Evolutionary conservation across 2,113 vertebrate genomes (phyloP), one percentile per base, ranked within the genome.

Genomic region (Centrocercus urophasianus): DNA sequence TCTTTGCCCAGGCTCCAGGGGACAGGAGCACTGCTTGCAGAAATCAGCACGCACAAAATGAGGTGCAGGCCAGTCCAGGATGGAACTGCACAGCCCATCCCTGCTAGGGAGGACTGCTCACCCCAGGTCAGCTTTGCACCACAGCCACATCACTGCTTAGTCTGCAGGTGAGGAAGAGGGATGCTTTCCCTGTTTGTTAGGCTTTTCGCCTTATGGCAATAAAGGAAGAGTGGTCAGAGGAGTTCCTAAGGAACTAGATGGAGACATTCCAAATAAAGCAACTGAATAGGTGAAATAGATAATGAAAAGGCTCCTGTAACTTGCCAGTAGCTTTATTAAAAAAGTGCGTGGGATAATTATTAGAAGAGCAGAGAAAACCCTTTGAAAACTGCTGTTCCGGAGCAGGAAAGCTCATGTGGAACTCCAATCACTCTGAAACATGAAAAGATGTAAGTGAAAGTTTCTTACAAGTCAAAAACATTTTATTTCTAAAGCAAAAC

Each of bases 91-190:
- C 1, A 3, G 13, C 60, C 21, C 40, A 36, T 50, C 52, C 24
- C 10, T 2, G 0, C 42, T 9, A 13, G 15, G 20, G 12, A 74
- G 0, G 1, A 30, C 4, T 8, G 36, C 10, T 43, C 36, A 25
- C 9, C 20, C 7, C 17, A 73, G 52, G 48, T 32, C 19, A 84
- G 60, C 7, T 21, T 15, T n/a, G 15, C 30, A 47, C 15, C 3
- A 0, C 1, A 34, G 18, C 11, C 47, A 45, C 10, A 11, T 15
- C 38, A 69, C 54, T 80, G 28, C 60, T 30, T 56, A 60, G 42
- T 24, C 32, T 48, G 4, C 3, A 30, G 24, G 15, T 20, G 21
- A 65, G 38, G 25, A 72, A 70, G 54, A 72, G 18, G 22, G 22
- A 63, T 30, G 66, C 18, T 38, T 63, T 30, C 34, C 3, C 1